Conservation (phyloP, 2,113 vertebrate species). For the Martes martes region DNA sequence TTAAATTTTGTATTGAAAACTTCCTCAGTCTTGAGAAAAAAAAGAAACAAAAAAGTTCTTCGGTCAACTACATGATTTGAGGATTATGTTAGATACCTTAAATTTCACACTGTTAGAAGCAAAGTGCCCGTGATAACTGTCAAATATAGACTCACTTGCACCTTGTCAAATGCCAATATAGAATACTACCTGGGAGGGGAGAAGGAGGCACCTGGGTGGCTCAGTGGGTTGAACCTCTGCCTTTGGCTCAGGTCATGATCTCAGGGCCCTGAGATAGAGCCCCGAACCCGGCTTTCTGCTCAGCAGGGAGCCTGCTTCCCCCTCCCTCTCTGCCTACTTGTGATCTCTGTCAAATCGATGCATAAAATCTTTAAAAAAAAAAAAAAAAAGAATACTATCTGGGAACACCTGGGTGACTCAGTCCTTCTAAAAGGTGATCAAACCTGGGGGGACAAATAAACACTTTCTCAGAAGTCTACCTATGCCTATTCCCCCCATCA, state of each 20-base stretch:
- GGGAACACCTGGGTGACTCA: background rate
- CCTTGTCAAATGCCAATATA: background rate
- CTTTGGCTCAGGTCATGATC: too few species aligned
- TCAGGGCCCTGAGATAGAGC: too few species aligned
- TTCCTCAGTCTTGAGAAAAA: background rate
- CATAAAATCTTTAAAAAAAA: too few species aligned
- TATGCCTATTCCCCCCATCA: background rate
- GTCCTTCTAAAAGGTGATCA: background rate
- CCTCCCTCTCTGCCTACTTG: too few species aligned
- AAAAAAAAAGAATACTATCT: background rate
- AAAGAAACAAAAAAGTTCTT: background rate
- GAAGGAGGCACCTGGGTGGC: background rate
- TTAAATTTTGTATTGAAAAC: slow-evolving; percentile 29
- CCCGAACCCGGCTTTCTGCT: too few species aligned
- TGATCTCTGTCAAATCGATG: too few species aligned
- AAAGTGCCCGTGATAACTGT: background rate
- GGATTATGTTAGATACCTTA: background rate
- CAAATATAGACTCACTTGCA: background rate
- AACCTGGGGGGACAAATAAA: slow-evolving; percentile 6
- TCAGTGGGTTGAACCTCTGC: too few species aligned
- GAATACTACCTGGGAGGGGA: background rate
- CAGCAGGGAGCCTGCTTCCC: too few species aligned
- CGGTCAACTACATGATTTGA: background rate
- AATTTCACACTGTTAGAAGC: background rate
- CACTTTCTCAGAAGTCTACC: background rate